phyloP scores from a whole-genome alignment of 2,888 invertebrate species.

The Pachydiplax longipennis region DNA sequence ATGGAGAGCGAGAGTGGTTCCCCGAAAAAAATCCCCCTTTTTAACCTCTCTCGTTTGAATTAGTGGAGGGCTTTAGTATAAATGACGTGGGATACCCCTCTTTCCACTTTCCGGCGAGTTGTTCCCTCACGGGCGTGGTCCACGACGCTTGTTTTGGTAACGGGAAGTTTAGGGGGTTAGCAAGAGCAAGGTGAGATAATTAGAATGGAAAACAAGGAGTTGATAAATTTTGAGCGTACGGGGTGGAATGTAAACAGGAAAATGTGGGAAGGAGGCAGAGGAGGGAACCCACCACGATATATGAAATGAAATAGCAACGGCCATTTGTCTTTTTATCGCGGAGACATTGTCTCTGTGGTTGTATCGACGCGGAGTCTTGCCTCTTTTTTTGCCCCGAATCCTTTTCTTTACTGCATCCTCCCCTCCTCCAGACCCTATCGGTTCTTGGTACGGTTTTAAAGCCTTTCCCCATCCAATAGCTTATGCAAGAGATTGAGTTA shows the following conservation, averaged over 20 bases:
- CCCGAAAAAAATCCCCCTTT: background rate
- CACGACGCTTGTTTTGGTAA: background rate
- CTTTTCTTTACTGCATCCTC: background rate
- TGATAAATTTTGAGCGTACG: background rate
- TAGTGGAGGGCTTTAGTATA: background rate
- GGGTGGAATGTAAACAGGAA: constrained; percentile 2
- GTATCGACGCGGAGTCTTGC: background rate
- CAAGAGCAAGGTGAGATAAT: constrained; percentile 18
- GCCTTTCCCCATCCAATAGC: background rate
- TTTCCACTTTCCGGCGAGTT: background rate
- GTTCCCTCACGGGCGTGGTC: background rate
- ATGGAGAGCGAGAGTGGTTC: background rate
- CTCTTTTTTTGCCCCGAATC: background rate
- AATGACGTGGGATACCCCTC: background rate
- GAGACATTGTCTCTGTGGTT: background rate
- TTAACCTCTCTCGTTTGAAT: background rate
- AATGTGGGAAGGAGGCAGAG: background rate
- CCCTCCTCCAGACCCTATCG: too few species aligned
- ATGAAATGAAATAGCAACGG: background rate
- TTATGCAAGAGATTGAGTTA: background rate
- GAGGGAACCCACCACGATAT: background rate
- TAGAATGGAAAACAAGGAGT: constrained; percentile 4
- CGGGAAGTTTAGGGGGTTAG: background rate
- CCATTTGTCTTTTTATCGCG: constrained; percentile 2
- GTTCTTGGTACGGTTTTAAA: too few species aligned